Percentiles rank a stretch among this genome's conserved stretches.
Evolutionary conservation across 2,888 invertebrate genomes (phyloP).

Genomic region (Listrodromus nycthemerus): DNA sequence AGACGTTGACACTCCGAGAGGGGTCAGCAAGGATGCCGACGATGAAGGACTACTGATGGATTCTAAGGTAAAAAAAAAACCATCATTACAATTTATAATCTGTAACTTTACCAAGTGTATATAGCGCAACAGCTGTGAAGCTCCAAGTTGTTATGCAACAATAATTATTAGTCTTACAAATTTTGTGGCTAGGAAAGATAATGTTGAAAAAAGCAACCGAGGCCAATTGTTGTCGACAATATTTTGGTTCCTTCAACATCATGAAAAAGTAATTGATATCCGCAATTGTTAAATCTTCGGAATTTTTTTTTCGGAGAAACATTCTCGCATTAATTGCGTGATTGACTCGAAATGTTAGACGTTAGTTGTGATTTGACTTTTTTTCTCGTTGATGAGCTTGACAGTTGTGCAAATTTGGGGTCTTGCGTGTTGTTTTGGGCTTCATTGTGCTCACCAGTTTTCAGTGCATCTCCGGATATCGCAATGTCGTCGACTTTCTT

Average conservation of each 20-base stretch:
- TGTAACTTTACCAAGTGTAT: neutral
- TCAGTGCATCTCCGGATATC: slow-evolving; percentile 74
- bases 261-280: neutral
- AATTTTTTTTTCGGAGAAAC: slow-evolving; percentile 5
- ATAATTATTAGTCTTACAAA: neutral
- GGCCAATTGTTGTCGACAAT: neutral
- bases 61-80: slow-evolving; percentile 74
- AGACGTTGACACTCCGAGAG: slow-evolving; percentile 83
- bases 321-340: neutral
- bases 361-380: neutral
- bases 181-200: neutral
- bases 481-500: slow-evolving; percentile 79
- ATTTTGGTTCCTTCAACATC: neutral
- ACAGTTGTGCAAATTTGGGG: slow-evolving; percentile 68
- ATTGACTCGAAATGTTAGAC: neutral
- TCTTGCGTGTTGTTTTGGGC: slow-evolving; percentile 27
- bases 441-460: slow-evolving; percentile 76
- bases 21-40: slow-evolving; percentile 82
- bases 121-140: neutral
- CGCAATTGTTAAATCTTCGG: neutral
- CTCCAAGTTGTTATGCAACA: slow-evolving; percentile 5
- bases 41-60: slow-evolving; percentile 84
- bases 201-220: neutral
- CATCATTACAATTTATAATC: neutral
- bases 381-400: slow-evolving; percentile 45